Percentiles rank a stretch among this genome's conserved stretches.
These are phyloP conservation scores for Autographa pulchrina DNA, from an alignment of 2,888 invertebrate species.

Conservation along the genomic window DNA sequence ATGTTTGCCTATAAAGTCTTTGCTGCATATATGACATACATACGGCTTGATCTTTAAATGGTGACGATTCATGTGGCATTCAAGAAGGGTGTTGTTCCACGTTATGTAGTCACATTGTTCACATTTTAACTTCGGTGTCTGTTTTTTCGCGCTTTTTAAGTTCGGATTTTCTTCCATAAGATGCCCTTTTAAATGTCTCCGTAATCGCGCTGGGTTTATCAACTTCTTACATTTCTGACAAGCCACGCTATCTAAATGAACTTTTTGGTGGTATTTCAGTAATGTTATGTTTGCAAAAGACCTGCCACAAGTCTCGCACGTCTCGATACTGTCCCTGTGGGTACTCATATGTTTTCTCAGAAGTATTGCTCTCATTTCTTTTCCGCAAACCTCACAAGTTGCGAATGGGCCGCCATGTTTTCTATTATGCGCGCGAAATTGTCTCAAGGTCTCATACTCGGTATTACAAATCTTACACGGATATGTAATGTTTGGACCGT, in stretches of 20 bases:
- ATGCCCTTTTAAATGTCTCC: constrained; percentile 62
- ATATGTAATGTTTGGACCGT: constrained; percentile 33
- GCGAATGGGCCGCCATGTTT: constrained; percentile 46
- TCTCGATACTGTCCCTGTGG: constrained; percentile 49
- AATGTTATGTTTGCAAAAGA: constrained; percentile 57
- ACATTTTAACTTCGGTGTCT: constrained; percentile 43
- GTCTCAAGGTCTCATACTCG: constrained; percentile 41
- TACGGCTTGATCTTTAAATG: constrained; percentile 68
- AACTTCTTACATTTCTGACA: constrained; percentile 66
- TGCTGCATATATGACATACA: constrained; percentile 63
- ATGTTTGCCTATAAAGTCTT: constrained; percentile 65
- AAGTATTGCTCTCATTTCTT: constrained; percentile 55
- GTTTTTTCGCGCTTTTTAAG: constrained; percentile 18
- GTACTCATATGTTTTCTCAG: constrained; percentile 53
- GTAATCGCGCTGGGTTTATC: constrained; percentile 54
- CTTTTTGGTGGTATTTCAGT: constrained; percentile 59
- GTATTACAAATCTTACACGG: constrained; percentile 44
- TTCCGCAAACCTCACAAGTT: constrained; percentile 54
- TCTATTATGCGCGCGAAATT: constrained; percentile 44
- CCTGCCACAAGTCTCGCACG: constrained; percentile 66
- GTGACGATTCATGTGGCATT: constrained; percentile 66
- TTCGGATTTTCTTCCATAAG: constrained; percentile 43
- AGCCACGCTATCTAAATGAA: constrained; percentile 61
- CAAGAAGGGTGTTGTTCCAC: constrained; percentile 56
- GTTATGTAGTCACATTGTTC: constrained; percentile 56